A percentile compares a stretch with the other conserved stretches of the same genome.
Evolutionary conservation across 2,113 vertebrate genomes (phyloP).

Genomic region (Hemiscyllium ocellatum): DNA sequence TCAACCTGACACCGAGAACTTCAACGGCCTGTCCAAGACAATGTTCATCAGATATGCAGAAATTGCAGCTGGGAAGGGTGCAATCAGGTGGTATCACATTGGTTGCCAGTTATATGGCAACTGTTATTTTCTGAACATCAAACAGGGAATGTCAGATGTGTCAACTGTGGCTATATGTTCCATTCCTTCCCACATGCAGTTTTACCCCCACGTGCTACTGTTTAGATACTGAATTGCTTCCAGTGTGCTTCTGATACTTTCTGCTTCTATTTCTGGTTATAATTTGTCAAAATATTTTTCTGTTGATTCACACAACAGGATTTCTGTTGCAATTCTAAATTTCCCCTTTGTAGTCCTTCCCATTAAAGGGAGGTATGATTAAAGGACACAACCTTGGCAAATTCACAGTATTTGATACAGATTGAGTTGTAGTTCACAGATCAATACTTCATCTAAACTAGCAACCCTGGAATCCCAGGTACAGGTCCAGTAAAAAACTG

Average conservation of each 20-base stretch:
- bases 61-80: background rate
- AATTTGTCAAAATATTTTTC: background rate
- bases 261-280: background rate
- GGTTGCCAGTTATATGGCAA: background rate
- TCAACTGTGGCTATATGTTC: background rate
- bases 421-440: background rate
- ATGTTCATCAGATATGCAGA: background rate
- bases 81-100: background rate
- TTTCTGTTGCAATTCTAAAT: background rate
- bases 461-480: background rate
- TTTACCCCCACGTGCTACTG: background rate
- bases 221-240: background rate
- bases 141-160: background rate
- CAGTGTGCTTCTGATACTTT: background rate
- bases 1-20: background rate
- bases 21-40: background rate
- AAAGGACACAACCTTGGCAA: background rate
- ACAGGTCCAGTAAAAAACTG: background rate
- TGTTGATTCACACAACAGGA: background rate
- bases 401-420: background rate
- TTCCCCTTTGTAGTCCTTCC: background rate
- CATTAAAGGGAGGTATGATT: background rate
- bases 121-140: background rate
- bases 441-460: background rate
- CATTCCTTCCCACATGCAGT: background rate